Base-by-base conservation (phyloP, 1,140 invertebrate species). In the Brachionus asplanchnoidis region DNA sequence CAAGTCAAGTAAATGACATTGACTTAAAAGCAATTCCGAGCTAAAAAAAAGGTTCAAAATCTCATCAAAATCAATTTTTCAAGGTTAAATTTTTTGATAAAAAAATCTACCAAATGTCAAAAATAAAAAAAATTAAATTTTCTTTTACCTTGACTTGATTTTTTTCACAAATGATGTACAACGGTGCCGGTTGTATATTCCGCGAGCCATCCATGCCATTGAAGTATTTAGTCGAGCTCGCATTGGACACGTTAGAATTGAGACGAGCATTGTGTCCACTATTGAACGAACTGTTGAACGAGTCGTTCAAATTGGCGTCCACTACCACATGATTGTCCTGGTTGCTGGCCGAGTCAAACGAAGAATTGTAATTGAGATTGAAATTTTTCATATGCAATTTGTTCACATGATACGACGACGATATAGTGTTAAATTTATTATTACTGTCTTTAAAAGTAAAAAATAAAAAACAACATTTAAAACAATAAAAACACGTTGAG, bases 111-210 rank as follows among this genome's bases (percentile, higher is more conserved):
- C n/a, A n/a, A n/a, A n/a, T n/a, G 28, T 28, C 28, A 3, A 28
- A 28, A n/a, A n/a, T n/a, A n/a, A 65, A 65, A 65, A 65, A 65
- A 65, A 23, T 65, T 3, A 32, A 68, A 14, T 11, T 28, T 26
- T 68, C 23, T 32, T 1, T 32, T 68, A 68, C 66, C 17, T 78
- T 82, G 26, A 46, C 79, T 82, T 82, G 79, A 44, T 53, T 60
- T 68, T 82, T 82, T 82, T 82, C 79, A 65, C 79, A 82, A 42
- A 82, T 68, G 11, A 82, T 82, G 53, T 65, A 82, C 79, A 82
- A 65, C 4, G 73, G 73, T 73, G 65, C 26, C 11, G 65, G 65
- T 14, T 68, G 65, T 14, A 20, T 36, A 8, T 14, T 42, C 2
- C 53, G 17, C n/a, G 68, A 17, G n/a, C 36, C 14, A 14, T 40